These are phyloP conservation scores for Hydropsyche tenuis DNA, from an alignment of 1,140 invertebrate species.

Conservation along the genomic window DNA sequence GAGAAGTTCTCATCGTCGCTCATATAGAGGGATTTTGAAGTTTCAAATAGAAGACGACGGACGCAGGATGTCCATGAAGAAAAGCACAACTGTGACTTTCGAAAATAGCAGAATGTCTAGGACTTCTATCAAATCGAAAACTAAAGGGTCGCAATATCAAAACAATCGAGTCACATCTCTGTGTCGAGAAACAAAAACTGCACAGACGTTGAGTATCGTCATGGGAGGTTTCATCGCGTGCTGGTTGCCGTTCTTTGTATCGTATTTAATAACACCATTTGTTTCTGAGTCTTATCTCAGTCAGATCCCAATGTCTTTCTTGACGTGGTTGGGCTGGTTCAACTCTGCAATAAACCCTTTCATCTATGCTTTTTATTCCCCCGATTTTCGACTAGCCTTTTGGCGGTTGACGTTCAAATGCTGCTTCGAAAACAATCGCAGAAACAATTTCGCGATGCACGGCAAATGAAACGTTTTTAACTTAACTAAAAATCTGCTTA, in stretches of 20 bases:
- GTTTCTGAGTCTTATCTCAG: constrained; percentile 63
- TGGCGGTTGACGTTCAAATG: constrained; percentile 76
- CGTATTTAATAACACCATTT: constrained; percentile 83
- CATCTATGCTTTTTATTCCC: constrained; percentile 87
- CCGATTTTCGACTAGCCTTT: constrained; percentile 83
- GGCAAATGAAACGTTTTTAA: too few relatives aligned
- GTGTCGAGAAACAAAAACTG: constrained; percentile 82
- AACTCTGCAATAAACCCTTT: constrained; percentile 90
- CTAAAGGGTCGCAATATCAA: constrained; percentile 56
- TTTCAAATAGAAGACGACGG: constrained; percentile 44
- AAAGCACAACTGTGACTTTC: constrained; percentile 46
- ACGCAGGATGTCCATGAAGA: constrained; percentile 35
- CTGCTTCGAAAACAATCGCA: constrained; percentile 54
- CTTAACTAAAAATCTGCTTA: too few relatives aligned
- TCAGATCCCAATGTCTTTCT: constrained; percentile 74
- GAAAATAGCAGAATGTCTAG: constrained; percentile 46
- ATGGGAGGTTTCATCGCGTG: constrained; percentile 92
- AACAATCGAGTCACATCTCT: constrained; percentile 68
- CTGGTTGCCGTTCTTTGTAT: constrained; percentile 89
- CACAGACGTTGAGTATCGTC: constrained; percentile 88
- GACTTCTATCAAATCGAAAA: constrained; percentile 42
- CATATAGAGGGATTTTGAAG: constrained; percentile 37
- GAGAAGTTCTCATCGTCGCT: too few relatives aligned
- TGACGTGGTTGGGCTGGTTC: constrained; percentile 93
- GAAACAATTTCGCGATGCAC: constrained; percentile 2